phyloP scores from a whole-genome alignment of 2,888 invertebrate species.

The Drosophila emarginata region DNA sequence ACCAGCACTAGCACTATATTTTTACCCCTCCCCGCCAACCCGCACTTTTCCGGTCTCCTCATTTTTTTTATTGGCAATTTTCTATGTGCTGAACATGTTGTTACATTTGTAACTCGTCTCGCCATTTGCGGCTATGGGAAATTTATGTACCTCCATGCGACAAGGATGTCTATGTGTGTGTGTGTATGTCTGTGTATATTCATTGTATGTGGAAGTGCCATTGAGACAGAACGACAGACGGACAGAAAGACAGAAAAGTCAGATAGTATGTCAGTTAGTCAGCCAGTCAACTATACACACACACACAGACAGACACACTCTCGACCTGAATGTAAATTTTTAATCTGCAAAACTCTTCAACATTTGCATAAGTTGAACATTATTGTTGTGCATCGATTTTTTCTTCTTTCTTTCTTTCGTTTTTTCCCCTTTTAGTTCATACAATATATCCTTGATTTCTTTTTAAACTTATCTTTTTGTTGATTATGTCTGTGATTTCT shows the following conservation, averaged over 20 bases:
- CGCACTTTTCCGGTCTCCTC: slow-evolving; percentile 10
- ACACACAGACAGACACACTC: slow-evolving; percentile 69
- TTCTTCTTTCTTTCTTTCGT: slow-evolving; percentile 21
- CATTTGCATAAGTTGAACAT: slow-evolving; percentile 64
- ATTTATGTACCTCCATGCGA: slow-evolving; percentile 41
- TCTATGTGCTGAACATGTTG: slow-evolving; percentile 39
- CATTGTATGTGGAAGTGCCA: slow-evolving; percentile 37
- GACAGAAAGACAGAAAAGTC: slow-evolving; percentile 15
- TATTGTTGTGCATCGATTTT: slow-evolving; percentile 59
- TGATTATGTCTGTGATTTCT: slow-evolving; percentile 26
- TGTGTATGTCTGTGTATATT: slow-evolving; percentile 13
- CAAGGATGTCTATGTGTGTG: slow-evolving; percentile 9
- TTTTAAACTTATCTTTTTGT: slow-evolving; percentile 22
- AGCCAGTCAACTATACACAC: slow-evolving; percentile 57
- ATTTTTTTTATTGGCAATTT: slow-evolving; percentile 53
- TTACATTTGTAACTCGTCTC: slow-evolving; percentile 59
- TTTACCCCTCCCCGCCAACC: slow-evolving; percentile 12
- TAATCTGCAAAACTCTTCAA: slow-evolving; percentile 75
- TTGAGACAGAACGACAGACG: slow-evolving; percentile 34
- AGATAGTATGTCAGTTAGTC: slow-evolving; percentile 39
- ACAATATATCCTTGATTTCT: slow-evolving; percentile 18
- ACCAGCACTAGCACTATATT: slow-evolving; percentile 1
- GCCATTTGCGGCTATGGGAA: slow-evolving; percentile 43
- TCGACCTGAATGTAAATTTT: slow-evolving; percentile 75
- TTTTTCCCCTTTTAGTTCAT: background rate